phyloP scores from a whole-genome alignment of 53 echinoderm and acorn worm genomes.

The Paracentrotus lividus region DNA sequence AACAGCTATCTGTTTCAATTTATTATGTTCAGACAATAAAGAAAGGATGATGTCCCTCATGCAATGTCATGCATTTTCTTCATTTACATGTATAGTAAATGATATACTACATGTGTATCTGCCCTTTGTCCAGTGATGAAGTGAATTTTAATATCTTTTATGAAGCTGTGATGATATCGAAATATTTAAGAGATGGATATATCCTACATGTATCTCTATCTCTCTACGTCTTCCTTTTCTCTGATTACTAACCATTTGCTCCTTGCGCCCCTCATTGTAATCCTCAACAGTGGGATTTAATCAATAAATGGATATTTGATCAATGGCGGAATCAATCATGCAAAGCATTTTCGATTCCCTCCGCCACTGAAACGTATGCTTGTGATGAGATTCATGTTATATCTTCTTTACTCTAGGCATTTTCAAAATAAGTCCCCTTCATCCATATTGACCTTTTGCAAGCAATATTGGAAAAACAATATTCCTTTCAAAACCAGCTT shows the following conservation, averaged over 20 bases:
- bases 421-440: slow-evolving; percentile 44
- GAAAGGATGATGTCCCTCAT: neutral
- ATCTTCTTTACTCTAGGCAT: slow-evolving; percentile 49
- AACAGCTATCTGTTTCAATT: neutral
- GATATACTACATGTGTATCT: neutral
- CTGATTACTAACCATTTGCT: slow-evolving; percentile 1
- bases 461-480: slow-evolving; percentile 50
- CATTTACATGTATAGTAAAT: neutral
- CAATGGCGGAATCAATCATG: slow-evolving; percentile 38
- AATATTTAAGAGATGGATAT: neutral
- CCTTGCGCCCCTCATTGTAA: neutral
- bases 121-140: neutral
- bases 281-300: neutral
- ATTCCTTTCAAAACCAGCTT: slow-evolving; percentile 28
- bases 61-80: neutral
- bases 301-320: slow-evolving; percentile 44
- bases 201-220: too few species aligned
- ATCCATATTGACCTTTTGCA: slow-evolving; percentile 41
- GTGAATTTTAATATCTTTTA: neutral
- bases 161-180: neutral
- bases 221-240: neutral
- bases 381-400: slow-evolving; percentile 26
- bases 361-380: neutral
- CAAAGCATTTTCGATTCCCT: neutral
- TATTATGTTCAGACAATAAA: neutral